Percentiles rank a stretch among this genome's conserved stretches.
These are phyloP conservation scores for Menidia beryllina DNA, from an alignment of 2,113 vertebrate genomes.

Conservation along the genomic window DNA sequence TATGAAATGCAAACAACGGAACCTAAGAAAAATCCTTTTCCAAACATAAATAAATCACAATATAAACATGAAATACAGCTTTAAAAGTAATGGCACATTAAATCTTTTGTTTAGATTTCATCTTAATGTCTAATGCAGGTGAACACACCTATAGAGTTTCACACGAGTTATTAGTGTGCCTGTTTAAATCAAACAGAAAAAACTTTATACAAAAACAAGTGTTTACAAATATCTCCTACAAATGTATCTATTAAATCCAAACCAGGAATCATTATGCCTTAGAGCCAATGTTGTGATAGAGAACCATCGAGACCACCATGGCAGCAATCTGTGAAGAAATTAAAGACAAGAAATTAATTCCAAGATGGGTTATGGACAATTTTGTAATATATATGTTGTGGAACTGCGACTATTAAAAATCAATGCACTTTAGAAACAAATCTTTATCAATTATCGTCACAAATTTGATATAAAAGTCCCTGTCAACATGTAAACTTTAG, in stretches of 20 bases:
- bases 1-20: constrained; percentile 18
- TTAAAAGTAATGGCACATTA: background rate
- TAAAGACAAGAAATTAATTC: background rate
- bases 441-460: too few relatives aligned
- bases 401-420: background rate
- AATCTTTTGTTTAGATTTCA: background rate
- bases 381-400: background rate
- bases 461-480: too few relatives aligned
- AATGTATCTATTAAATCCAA: background rate
- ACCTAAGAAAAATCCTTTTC: background rate
- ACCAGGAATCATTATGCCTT: constrained; percentile 21
- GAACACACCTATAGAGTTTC: background rate
- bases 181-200: constrained; percentile 19
- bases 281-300: constrained; percentile 61
- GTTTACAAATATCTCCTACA: background rate
- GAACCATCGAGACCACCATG: constrained; percentile 77
- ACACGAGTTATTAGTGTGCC: background rate
- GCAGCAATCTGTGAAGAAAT: constrained; percentile 71
- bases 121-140: background rate
- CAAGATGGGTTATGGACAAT: background rate
- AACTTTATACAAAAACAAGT: constrained; percentile 2
- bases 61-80: constrained; percentile 20
- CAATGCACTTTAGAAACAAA: too few relatives aligned
- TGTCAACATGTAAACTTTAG: too few relatives aligned
- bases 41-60: constrained; percentile 56